phyloP scores from a whole-genome alignment of 2,113 vertebrate genomes.

The Calidris pygmaea region DNA sequence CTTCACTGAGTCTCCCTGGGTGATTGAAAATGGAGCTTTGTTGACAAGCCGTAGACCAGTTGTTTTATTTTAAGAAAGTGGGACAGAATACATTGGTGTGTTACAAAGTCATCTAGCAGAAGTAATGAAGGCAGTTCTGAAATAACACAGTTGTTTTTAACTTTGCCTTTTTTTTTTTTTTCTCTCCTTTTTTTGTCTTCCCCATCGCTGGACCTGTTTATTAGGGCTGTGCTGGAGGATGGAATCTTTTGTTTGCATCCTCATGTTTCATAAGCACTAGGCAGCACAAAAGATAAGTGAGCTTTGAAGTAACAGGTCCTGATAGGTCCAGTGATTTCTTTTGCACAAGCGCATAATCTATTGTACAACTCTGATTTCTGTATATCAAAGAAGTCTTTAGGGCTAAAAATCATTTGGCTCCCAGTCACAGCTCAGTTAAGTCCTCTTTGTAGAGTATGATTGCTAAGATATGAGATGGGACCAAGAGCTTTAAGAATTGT shows the following conservation, averaged over 20 bases:
- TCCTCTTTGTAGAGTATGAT: not conserved
- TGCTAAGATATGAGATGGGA: not conserved
- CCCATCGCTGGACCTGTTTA: not conserved
- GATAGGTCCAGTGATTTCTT: not conserved
- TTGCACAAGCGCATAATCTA: not conserved
- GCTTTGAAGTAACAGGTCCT: not conserved
- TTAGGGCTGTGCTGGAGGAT: not conserved
- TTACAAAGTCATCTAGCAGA: constrained; percentile 10
- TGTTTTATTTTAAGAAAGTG: constrained; percentile 62
- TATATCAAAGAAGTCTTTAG: not conserved
- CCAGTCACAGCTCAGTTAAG: not conserved
- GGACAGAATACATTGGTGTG: not conserved
- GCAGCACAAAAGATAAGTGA: not conserved
- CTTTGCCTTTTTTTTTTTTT: not conserved
- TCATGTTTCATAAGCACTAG: not conserved
- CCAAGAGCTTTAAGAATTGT: not conserved
- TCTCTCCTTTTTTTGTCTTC: not conserved
- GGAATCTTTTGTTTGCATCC: not conserved
- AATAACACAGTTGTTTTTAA: not conserved
- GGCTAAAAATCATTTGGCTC: not conserved
- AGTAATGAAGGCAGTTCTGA: constrained; percentile 11
- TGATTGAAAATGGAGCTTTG: constrained; percentile 38
- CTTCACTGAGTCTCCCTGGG: not conserved
- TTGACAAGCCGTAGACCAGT: constrained; percentile 31
- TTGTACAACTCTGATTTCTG: not conserved